phyloP scores from a whole-genome alignment of 2,113 vertebrate genomes.

The Sorex fumeus region DNA sequence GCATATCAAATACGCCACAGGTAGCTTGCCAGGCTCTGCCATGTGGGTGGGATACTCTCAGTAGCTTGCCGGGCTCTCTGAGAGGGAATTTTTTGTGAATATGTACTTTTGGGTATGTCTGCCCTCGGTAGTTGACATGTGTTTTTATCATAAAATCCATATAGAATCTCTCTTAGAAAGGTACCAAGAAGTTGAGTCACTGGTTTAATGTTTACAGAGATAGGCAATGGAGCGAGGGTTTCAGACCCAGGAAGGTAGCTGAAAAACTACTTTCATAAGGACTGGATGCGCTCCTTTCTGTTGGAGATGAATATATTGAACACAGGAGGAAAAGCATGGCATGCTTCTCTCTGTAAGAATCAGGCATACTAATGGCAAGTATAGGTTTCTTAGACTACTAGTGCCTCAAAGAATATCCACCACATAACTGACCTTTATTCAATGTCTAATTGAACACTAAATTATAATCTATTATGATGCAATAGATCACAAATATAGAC shows the following conservation, averaged over 20 bases:
- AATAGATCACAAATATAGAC: not conserved
- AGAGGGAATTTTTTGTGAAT: too few relatives aligned
- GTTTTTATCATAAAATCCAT: not conserved
- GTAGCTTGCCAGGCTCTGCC: too few relatives aligned
- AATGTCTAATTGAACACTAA: not conserved
- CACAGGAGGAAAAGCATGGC: not conserved
- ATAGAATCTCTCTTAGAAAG: not conserved
- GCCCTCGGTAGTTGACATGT: rapidly evolving
- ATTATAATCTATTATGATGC: not conserved
- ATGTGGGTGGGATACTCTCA: too few relatives aligned
- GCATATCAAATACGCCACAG: too few relatives aligned
- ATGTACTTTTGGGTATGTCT: not conserved
- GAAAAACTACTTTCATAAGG: not conserved
- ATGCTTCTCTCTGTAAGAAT: not conserved
- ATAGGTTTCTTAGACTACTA: not conserved
- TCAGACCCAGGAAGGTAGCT: not conserved
- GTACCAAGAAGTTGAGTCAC: not conserved
- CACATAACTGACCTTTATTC: not conserved
- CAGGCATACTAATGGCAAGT: not conserved
- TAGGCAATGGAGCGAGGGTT: rapidly evolving
- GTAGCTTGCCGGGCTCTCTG: too few relatives aligned
- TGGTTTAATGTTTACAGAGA: not conserved
- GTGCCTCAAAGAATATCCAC: not conserved
- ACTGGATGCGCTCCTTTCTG: not conserved
- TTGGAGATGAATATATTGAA: not conserved